Percentiles rank a stretch among this genome's conserved stretches.
Conservation (phyloP, 2,797 vertebrate species). For the Kryptolebias ocellatus region DNA sequence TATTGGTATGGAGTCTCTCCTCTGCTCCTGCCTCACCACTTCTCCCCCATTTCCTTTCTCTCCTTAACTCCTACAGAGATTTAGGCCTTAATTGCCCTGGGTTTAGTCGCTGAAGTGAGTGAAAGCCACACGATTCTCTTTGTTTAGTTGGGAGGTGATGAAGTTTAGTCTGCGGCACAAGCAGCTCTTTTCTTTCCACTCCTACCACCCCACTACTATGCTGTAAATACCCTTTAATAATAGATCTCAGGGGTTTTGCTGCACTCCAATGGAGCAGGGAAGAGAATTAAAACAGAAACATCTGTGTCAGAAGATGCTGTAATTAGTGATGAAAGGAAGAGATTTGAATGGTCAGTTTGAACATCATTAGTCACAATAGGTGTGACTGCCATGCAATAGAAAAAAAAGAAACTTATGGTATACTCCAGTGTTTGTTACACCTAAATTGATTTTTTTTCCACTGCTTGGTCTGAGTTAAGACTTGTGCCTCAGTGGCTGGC, state of each 20-base stretch:
- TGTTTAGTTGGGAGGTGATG: constrained; percentile 55
- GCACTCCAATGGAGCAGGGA: constrained; percentile 65
- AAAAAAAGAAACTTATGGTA: constrained; percentile 19
- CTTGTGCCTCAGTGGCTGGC: constrained; percentile 10
- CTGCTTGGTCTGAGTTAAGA: constrained; percentile 16
- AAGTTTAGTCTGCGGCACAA: constrained; percentile 59
- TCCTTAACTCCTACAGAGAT: constrained; percentile 40
- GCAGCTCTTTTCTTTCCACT: constrained; percentile 55
- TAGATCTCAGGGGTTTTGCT: constrained; percentile 76
- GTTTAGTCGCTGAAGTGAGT: constrained; percentile 49
- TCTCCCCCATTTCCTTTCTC: constrained; percentile 32
- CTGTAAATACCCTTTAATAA: constrained; percentile 81
- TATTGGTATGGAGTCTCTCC: constrained; percentile 75
- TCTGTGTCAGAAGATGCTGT: constrained; percentile 67
- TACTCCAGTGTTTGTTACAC: constrained; percentile 17
- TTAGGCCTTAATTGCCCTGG: constrained; percentile 59
- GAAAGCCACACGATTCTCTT: constrained; percentile 55
- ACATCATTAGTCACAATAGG: constrained; percentile 47
- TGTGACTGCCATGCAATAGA: constrained; percentile 39
- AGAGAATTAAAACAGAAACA: constrained; percentile 71
- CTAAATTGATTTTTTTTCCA: neutral
- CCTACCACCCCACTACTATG: constrained; percentile 32
- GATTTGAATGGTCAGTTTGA: constrained; percentile 52
- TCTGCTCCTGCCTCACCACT: constrained; percentile 37
- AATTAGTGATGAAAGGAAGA: constrained; percentile 65